A percentile compares a stretch with the other conserved stretches of the same genome.
phyloP scores from a whole-genome alignment of 2,797 vertebrate species.

The Gymnothorax javanicus region DNA sequence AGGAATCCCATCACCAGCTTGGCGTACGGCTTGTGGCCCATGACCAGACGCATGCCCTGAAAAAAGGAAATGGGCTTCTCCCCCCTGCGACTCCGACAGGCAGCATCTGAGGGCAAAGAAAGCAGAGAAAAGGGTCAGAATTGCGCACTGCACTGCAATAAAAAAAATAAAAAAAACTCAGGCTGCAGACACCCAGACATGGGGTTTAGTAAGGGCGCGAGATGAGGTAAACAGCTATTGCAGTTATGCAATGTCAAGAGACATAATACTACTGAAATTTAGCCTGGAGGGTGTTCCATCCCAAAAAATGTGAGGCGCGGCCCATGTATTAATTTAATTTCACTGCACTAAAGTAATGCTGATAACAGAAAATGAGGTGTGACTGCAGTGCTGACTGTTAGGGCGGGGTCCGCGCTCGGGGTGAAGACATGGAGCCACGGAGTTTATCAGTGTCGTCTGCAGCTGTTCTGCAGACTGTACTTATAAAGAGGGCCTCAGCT shows the following conservation, averaged over 20 bases:
- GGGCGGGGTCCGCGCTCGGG: neutral
- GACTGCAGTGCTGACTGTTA: neutral
- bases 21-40: constrained; percentile 83
- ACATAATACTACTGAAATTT: neutral
- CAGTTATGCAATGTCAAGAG: neutral
- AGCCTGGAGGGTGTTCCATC: neutral
- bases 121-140: neutral
- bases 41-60: constrained; percentile 82
- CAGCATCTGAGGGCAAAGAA: constrained; percentile 63
- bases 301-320: neutral
- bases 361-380: neutral
- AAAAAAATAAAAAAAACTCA: too few relatives aligned
- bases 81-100: constrained; percentile 50
- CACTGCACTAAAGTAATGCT: neutral
- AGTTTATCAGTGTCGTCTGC: too few relatives aligned
- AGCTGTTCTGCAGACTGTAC: constrained; percentile 16
- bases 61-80: constrained; percentile 76
- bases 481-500: neutral
- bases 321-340: neutral
- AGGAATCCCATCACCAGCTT: constrained; percentile 89
- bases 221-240: neutral
- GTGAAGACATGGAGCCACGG: neutral
- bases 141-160: neutral
- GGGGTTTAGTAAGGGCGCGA: neutral
- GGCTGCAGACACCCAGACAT: neutral